Evolutionary conservation across 2,888 invertebrate species (phyloP).

Genomic region (Idaea straminata): DNA sequence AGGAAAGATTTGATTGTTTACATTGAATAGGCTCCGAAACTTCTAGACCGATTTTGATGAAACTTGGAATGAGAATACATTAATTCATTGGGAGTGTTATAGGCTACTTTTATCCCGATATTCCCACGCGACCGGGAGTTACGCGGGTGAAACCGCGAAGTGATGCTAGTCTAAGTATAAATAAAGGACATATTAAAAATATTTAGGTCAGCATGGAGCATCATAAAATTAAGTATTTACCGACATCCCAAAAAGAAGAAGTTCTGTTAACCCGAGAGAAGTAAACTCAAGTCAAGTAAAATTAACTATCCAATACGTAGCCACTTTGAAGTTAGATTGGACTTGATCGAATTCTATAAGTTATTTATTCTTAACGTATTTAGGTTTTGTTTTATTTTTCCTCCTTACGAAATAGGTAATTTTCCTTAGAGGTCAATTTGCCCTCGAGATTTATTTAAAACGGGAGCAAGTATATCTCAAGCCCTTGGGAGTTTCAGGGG

Average conservation of each 20-base stretch:
- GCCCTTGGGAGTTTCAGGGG: constrained; percentile 32
- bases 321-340: neutral
- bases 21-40: too few species aligned
- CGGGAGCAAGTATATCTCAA: constrained; percentile 40
- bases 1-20: too few species aligned
- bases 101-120: too few species aligned
- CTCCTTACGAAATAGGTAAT: constrained; percentile 46
- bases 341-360: constrained; percentile 16
- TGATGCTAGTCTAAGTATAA: too few species aligned
- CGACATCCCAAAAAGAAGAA: neutral
- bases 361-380: constrained; percentile 31
- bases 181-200: too few species aligned
- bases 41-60: too few species aligned
- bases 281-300: neutral
- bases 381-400: constrained; percentile 27
- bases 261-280: neutral
- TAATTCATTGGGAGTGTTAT: too few species aligned
- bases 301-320: neutral
- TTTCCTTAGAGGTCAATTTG: constrained; percentile 56
- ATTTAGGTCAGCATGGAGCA: too few species aligned
- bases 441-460: constrained; percentile 46
- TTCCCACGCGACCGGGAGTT: too few species aligned
- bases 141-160: too few species aligned
- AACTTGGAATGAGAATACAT: too few species aligned
- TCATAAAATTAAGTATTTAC: too few species aligned